A percentile compares a stretch with the other conserved stretches of the same genome.
phyloP scores from a whole-genome alignment of 1,140 invertebrate genomes.

The Aphidius gifuensis region DNA sequence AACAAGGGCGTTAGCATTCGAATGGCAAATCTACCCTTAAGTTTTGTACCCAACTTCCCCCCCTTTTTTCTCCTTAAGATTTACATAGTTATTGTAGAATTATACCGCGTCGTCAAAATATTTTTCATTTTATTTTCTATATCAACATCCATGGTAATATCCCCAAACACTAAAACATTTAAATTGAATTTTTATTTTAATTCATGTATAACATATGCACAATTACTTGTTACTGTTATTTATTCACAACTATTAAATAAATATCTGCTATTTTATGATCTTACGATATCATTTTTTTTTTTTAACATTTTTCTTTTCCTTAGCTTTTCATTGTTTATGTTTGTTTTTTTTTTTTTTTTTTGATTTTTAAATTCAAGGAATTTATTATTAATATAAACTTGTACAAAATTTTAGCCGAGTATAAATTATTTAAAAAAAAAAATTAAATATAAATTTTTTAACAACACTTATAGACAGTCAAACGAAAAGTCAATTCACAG shows the following conservation, averaged over 20 bases:
- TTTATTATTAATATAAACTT: neutral
- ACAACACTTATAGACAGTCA: neutral
- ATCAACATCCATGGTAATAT: neutral
- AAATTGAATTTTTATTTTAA: no score
- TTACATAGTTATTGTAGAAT: constrained; percentile 53
- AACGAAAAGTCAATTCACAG: neutral
- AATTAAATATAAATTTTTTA: neutral
- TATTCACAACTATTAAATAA: no score
- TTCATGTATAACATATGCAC: no score
- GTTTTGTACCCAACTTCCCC: constrained; percentile 32
- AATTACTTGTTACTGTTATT: no score
- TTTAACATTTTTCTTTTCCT: no score
- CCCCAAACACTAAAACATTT: no score
- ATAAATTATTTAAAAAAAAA: neutral
- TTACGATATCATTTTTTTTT: no score
- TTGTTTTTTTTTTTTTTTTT: neutral
- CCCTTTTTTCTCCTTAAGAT: constrained; percentile 20
- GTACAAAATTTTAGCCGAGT: no score
- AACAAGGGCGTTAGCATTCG: constrained; percentile 41
- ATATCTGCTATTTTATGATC: no score
- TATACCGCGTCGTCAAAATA: constrained; percentile 44
- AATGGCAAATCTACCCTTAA: constrained; percentile 43
- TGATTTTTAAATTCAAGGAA: constrained; percentile 1
- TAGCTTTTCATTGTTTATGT: neutral
- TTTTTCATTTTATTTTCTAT: constrained; percentile 28